Evolutionary conservation across 2,888 invertebrate species (phyloP).

Genomic region (Hypsopygia costalis): DNA sequence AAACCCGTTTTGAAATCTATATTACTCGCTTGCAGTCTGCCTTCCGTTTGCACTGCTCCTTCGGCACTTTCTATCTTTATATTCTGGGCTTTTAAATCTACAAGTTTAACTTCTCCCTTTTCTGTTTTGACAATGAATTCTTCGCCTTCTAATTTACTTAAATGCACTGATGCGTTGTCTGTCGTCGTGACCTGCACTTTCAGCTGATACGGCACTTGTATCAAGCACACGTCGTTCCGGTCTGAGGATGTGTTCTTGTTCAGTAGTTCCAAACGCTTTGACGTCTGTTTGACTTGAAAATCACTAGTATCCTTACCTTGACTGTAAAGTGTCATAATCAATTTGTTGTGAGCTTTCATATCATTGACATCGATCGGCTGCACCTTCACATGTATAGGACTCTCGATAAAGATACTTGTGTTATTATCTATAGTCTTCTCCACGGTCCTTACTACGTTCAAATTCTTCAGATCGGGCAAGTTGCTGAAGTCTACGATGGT

Average conservation of each 20-base stretch:
- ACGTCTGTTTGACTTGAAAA: constrained; percentile 72
- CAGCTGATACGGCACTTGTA: constrained; percentile 71
- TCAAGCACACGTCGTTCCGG: constrained; percentile 66
- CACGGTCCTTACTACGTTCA: constrained; percentile 68
- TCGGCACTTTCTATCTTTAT: constrained; percentile 62
- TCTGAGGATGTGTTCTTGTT: constrained; percentile 64
- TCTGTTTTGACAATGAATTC: constrained; percentile 70
- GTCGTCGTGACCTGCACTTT: constrained; percentile 67
- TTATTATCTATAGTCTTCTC: constrained; percentile 71
- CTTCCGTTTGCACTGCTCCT: constrained; percentile 54
- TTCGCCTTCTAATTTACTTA: constrained; percentile 63
- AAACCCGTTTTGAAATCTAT: constrained; percentile 69
- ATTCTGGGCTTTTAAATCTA: constrained; percentile 61
- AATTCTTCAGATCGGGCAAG: constrained; percentile 64
- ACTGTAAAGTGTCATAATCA: constrained; percentile 71
- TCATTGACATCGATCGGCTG: constrained; percentile 71
- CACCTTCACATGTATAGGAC: constrained; percentile 73
- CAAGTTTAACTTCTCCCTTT: constrained; percentile 55
- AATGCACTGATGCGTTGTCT: constrained; percentile 62
- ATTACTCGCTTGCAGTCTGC: constrained; percentile 55
- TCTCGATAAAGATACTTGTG: constrained; percentile 71
- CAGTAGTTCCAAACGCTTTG: constrained; percentile 65
- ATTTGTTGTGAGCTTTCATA: constrained; percentile 61
- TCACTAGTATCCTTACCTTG: constrained; percentile 64
- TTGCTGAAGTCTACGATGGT: constrained; percentile 59